A percentile compares a stretch with the other conserved stretches of the same genome.
phyloP scores from a whole-genome alignment of 2,113 vertebrate genomes.

The Motacilla alba region DNA sequence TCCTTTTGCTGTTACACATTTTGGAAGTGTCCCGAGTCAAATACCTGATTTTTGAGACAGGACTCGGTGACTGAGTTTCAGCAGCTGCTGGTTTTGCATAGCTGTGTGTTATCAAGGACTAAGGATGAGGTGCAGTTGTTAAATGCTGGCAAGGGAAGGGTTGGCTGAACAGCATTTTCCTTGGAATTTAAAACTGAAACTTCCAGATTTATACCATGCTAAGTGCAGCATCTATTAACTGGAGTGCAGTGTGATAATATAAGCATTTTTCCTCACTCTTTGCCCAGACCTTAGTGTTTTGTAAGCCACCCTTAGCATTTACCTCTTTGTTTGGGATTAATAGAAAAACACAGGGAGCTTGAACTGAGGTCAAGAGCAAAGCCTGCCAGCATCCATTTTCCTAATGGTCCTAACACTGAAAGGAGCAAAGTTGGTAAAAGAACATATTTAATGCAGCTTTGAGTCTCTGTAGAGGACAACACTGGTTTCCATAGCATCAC shows the following conservation, averaged over 20 bases:
- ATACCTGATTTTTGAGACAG: neutral
- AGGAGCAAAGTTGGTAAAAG: neutral
- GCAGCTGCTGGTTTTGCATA: neutral
- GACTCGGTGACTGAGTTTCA: neutral
- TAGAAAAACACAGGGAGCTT: neutral
- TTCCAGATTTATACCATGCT: neutral
- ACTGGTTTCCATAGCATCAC: neutral
- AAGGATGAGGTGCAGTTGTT: neutral
- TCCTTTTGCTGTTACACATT: neutral
- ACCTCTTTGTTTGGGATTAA: constrained; percentile 4
- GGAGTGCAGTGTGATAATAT: neutral
- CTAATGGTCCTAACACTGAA: neutral
- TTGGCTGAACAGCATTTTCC: neutral
- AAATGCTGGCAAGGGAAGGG: neutral
- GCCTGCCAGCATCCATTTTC: neutral
- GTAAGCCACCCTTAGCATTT: neutral
- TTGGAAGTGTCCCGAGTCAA: neutral
- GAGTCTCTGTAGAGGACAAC: neutral
- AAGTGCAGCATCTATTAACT: neutral
- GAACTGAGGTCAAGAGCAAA: constrained; percentile 36
- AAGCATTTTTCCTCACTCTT: neutral
- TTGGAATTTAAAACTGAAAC: constrained; percentile 10
- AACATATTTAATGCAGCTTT: neutral
- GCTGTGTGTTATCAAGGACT: neutral
- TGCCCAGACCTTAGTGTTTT: neutral